A percentile compares a stretch with the other conserved stretches of the same genome.
Evolutionary conservation across 2,113 vertebrate genomes (phyloP).

Genomic region (Heloderma charlesbogerti): DNA sequence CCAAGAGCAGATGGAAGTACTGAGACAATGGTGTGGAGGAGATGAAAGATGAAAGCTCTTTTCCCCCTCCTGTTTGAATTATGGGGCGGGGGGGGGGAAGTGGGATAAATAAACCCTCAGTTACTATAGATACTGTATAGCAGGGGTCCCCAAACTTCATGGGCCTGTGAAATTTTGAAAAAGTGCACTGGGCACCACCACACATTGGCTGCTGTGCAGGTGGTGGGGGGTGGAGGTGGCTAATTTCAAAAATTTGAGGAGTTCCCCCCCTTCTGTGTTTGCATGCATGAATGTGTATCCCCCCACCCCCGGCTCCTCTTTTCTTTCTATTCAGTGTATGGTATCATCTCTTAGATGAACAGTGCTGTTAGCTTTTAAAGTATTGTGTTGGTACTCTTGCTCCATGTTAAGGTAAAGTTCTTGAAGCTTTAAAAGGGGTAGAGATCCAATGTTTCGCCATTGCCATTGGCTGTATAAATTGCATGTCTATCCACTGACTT

Average conservation of each 20-base stretch:
- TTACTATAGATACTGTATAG: not conserved
- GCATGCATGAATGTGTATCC: no score
- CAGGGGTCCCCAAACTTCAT: no score
- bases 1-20: not conserved
- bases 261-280: no score
- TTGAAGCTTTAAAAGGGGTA: not conserved
- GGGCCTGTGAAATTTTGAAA: no score
- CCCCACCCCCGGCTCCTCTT: no score
- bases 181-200: no score
- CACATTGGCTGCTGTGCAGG: no score
- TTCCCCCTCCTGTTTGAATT: slow-evolving; percentile 21
- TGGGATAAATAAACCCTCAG: not conserved
- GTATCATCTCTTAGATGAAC: not conserved
- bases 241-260: no score
- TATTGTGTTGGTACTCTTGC: not conserved
- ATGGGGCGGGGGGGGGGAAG: not conserved
- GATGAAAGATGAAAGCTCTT: slow-evolving; percentile 19
- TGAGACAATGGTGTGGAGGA: not conserved
- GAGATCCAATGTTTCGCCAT: not conserved
- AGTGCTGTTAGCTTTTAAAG: not conserved
- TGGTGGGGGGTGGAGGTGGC: no score
- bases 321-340: no score
- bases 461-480: rapidly evolving
- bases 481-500: rapidly evolving
- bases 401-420: not conserved